Conservation (phyloP, 2,797 vertebrate genomes). For the Neostethus bicornis region DNA sequence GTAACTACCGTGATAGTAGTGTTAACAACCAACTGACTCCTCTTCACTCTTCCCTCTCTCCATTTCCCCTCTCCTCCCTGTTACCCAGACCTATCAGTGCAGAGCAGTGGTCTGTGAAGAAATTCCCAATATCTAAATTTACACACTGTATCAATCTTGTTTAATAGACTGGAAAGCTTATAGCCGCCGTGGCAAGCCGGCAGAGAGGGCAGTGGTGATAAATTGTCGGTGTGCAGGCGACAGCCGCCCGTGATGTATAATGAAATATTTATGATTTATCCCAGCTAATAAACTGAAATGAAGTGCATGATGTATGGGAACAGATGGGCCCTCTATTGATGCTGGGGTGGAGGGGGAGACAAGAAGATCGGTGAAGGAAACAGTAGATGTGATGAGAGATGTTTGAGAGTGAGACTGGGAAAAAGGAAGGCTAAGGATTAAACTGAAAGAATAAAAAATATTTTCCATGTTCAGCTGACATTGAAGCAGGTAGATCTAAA, state of each 20-base stretch:
- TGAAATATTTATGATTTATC: constrained; percentile 98
- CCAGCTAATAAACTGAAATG: constrained; percentile 94
- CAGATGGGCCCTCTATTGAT: constrained; percentile 89
- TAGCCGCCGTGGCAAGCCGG: constrained; percentile 79
- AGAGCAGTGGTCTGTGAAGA: constrained; percentile 85
- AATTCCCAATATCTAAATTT: constrained; percentile 90
- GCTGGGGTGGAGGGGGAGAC: constrained; percentile 63
- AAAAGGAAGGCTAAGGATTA: constrained; percentile 49
- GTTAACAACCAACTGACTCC: constrained; percentile 72
- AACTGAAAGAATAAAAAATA: constrained; percentile 14
- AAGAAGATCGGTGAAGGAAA: constrained; percentile 59
- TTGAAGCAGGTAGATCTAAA: constrained; percentile 14
- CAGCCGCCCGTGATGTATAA: constrained; percentile 85
- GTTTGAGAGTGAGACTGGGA: constrained; percentile 42
- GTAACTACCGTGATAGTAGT: constrained; percentile 66
- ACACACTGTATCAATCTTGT: constrained; percentile 92
- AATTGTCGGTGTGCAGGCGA: constrained; percentile 86
- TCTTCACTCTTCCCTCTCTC: constrained; percentile 32
- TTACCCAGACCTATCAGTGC: constrained; percentile 81
- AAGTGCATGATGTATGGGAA: constrained; percentile 90
- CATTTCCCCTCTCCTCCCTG: constrained; percentile 33
- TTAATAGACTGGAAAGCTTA: constrained; percentile 93
- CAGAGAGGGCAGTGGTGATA: constrained; percentile 86
- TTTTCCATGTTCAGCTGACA: constrained; percentile 25
- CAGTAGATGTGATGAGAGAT: constrained; percentile 63